Evolutionary conservation across 2,888 invertebrate genomes (phyloP), one percentile per base, ranked within the genome.

Genomic region (Rosalia funebris): DNA sequence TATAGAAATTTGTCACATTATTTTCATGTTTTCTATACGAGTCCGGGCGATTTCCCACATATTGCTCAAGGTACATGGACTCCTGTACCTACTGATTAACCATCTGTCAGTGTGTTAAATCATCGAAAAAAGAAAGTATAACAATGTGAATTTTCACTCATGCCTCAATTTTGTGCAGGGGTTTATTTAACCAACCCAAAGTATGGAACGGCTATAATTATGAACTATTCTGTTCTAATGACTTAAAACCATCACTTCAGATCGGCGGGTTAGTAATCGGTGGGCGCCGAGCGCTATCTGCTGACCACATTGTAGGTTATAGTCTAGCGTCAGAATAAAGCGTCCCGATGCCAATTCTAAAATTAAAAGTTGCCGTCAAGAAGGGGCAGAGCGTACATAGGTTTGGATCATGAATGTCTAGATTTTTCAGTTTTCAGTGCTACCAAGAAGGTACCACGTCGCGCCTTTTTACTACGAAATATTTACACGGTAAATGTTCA

Each of bases 281-380:
- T 9, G 17, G 42, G 32, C 42, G 42, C 32, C 53, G 15, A 32
- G n/a, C 53, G 3, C 16, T 12, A 17, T 37, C 17, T 39, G n/a
- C 19, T 25, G 39, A 25, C 11, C 9, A 17, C 11, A 52, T 5
- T n/a, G 10, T n/a, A n/a, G 15, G 17, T 42, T 3, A 58, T 48
- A 52, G 14, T 11, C 19, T 19, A 54, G 83, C 73, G 71, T 72
- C 73, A 68, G 64, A 66, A 60, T 60, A 50, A 53, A 54, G 84
- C 86, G 85, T 85, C 83, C 83, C 83, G 79, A 83, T 84, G 86
- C 86, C 86, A 86, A 86, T 83, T 84, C 86, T 86, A 86, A 86
- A 85, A 84, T 84, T 83, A 86, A 86, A 84, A 72, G 68, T 63
- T 63, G 66, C 63, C 64, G 57, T 80, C 83, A 82, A 84, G 79